Evolutionary conservation across 2,888 invertebrate genomes (phyloP), one percentile per base, ranked within the genome.

Genomic region (Chorisops tibialis): DNA sequence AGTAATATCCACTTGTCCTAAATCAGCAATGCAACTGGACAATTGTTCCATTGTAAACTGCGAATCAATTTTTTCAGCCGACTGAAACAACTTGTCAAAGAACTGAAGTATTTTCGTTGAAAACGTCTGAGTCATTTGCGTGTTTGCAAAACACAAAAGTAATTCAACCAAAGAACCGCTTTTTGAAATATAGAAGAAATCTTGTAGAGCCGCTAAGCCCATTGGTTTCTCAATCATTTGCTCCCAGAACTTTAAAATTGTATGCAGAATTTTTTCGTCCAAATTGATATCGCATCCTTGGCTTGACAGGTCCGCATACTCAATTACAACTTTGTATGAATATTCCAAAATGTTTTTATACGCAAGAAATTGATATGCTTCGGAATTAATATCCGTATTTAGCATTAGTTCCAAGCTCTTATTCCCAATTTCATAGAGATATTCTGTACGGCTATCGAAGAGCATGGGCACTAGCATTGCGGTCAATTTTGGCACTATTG

Each of bases 151-250:
- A 0, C 92, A 88, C 54, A 96, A 80, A 39, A 96, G 79, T 12
- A 94, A 83, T 66, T 89, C 88, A 0, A 91, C 87, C 41, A 95
- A 82, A 64, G 87, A 87, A 69, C 85, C 85, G 22, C 82, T 82
- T 0, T 85, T 83, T 2, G 83, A 80, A 1, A 83, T 81, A 3
- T 82, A 85, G 71, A 94, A 94, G 71, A 94, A 93, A 62, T 85
- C 83, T 70, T 92, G 88, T 70, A 94, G 84, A 0, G 95, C 94
- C 69, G 87, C 84, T 65, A 89, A 83, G 0, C 93, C 94, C 0
- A 89, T 84, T 0, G 88, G 83, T 65, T 90, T 90, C 59, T 94
- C 93, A 19, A 96, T 75, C 67, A 93, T 85, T 70, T 87, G 87
- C 73, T 93, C 93, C 85, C 95, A 89, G 71, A 93, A 94, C 69